Conservation (phyloP, 1,140 invertebrate species). For the Atta cephalotes region DNA sequence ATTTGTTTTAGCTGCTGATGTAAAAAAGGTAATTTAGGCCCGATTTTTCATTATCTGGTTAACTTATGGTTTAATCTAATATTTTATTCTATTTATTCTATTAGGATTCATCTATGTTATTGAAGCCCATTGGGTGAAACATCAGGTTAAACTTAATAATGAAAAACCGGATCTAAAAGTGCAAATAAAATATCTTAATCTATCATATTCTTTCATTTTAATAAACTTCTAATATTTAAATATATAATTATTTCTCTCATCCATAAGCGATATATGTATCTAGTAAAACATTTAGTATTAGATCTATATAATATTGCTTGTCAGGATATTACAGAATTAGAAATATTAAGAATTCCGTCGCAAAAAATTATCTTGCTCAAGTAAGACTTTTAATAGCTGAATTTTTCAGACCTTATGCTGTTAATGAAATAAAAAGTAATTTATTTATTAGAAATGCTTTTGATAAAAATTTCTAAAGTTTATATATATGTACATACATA, state of each 20-base stretch:
- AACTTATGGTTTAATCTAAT: no score
- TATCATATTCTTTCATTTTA: neutral
- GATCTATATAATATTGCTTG: neutral
- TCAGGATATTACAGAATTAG: neutral
- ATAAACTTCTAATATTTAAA: neutral
- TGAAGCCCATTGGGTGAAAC: no score
- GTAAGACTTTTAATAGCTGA: neutral
- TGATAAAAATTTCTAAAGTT: neutral
- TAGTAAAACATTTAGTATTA: neutral
- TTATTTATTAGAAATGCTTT: neutral
- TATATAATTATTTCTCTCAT: no score
- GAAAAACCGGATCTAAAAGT: neutral
- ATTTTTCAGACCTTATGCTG: neutral
- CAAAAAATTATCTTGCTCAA: neutral
- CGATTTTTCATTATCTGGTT: no score
- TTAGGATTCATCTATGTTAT: no score
- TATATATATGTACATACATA: neutral
- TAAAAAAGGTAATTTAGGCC: neutral
- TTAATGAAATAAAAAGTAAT: neutral
- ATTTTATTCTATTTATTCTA: no score
- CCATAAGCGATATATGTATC: neutral
- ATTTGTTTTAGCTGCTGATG: neutral
- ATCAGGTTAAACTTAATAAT: no score
- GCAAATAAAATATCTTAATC: neutral
- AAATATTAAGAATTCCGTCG: neutral